Evolutionary conservation across 1,140 invertebrate species (phyloP).

Genomic region (Coenobita brevimanus): DNA sequence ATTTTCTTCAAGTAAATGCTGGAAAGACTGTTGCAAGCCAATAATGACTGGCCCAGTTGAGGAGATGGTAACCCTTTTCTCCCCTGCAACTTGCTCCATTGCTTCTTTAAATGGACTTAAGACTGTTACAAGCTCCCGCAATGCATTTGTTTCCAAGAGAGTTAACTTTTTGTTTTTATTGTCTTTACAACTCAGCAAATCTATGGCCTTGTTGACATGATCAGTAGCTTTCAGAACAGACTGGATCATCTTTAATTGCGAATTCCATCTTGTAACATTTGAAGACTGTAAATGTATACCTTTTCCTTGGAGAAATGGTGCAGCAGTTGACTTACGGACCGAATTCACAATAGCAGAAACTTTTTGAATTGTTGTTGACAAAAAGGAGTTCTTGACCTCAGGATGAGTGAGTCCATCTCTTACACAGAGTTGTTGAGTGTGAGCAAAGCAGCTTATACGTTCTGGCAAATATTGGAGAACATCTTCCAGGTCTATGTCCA

Average conservation of each 20-base stretch:
- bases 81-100: neutral
- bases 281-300: too few relatives aligned
- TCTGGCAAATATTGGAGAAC: constrained; percentile 16
- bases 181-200: neutral
- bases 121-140: neutral
- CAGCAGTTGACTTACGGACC: too few relatives aligned
- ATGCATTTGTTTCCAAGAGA: neutral
- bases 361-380: too few relatives aligned
- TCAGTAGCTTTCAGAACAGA: too few relatives aligned
- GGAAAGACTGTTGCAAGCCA: neutral
- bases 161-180: neutral
- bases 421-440: constrained; percentile 19
- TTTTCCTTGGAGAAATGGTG: too few relatives aligned
- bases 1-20: neutral
- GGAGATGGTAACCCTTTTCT: constrained; percentile 1
- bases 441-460: constrained; percentile 20
- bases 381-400: too few relatives aligned
- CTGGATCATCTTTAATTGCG: too few relatives aligned
- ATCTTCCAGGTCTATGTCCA: too few relatives aligned
- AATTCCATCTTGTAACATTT: too few relatives aligned
- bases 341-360: too few relatives aligned
- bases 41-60: constrained; percentile 4
- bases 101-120: neutral
- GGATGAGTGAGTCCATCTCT: neutral
- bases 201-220: too few relatives aligned